A percentile compares a stretch with the other conserved stretches of the same genome.
Conservation (phyloP, 2,888 invertebrate genomes). For the Phortica magna region DNA sequence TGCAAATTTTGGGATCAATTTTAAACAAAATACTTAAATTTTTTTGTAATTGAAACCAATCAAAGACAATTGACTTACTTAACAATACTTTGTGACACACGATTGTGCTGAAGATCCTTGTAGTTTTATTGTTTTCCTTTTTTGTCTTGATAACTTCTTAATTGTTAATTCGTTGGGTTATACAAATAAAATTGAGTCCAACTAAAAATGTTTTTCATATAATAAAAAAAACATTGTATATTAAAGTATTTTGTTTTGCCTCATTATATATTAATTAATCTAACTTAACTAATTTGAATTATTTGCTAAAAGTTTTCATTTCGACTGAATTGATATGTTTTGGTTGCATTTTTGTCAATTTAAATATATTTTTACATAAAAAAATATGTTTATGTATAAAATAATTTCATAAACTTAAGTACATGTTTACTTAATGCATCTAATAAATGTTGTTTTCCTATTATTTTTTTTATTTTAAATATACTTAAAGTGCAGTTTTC, state of each 20-base stretch:
- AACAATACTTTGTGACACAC: background rate
- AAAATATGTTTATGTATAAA: background rate
- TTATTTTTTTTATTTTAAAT: background rate
- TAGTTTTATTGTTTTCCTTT: constrained; percentile 15
- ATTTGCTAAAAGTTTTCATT: background rate
- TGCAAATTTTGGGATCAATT: background rate
- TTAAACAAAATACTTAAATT: constrained; percentile 4
- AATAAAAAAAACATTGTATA: constrained; percentile 11
- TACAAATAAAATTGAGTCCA: background rate
- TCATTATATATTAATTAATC: background rate
- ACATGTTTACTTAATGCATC: no score
- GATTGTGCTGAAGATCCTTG: constrained; percentile 31
- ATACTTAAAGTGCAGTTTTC: background rate
- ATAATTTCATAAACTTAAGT: background rate
- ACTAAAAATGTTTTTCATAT: background rate
- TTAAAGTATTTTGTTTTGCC: background rate
- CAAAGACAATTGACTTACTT: background rate
- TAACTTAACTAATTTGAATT: no score
- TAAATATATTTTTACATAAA: background rate
- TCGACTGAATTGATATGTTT: constrained; percentile 32
- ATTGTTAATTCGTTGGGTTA: constrained; percentile 8
- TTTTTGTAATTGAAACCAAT: constrained; percentile 19
- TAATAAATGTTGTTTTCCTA: background rate
- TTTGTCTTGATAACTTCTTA: background rate
- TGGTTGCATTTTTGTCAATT: constrained; percentile 18